phyloP scores from a whole-genome alignment of 2,797 vertebrate species.

The Xiphophorus birchmanni region DNA sequence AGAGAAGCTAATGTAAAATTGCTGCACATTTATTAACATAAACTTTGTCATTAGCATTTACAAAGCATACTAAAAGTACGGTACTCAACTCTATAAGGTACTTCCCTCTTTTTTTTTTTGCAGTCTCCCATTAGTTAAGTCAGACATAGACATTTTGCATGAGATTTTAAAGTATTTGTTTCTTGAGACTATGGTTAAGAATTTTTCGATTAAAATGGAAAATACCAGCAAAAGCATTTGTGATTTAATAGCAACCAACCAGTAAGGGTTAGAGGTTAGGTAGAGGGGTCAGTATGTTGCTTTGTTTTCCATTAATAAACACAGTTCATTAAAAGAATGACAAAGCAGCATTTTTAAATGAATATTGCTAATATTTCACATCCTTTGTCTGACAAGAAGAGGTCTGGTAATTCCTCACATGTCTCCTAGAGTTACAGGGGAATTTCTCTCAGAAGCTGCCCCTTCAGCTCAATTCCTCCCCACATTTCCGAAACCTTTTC shows the following conservation, averaged over 20 bases:
- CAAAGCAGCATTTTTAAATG: conserved; percentile 72
- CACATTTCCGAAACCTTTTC: conserved; percentile 88
- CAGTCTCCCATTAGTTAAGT: background rate
- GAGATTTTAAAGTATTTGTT: background rate
- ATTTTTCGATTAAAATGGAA: conserved; percentile 21
- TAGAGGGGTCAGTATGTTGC: conserved; percentile 60
- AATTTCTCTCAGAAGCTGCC: conserved; percentile 83
- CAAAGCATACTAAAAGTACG: background rate
- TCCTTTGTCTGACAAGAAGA: conserved; percentile 83
- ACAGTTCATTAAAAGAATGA: conserved; percentile 78
- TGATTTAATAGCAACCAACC: conserved; percentile 54
- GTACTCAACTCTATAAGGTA: background rate
- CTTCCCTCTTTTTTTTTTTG: background rate
- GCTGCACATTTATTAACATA: background rate
- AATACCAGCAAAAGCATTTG: conserved; percentile 35
- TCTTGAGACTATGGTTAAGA: conserved; percentile 7
- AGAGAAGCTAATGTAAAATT: background rate
- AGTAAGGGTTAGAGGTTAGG: conserved; percentile 70
- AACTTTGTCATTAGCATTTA: background rate
- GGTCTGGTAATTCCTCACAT: conserved; percentile 82
- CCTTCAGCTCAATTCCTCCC: conserved; percentile 82
- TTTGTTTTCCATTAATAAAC: conserved; percentile 80
- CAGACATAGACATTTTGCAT: background rate
- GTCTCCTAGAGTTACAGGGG: conserved; percentile 79
- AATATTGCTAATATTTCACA: conserved; percentile 79